Evolutionary conservation across 2,888 invertebrate genomes (phyloP), one percentile per base, ranked within the genome.

Genomic region (Diabrotica balteata): DNA sequence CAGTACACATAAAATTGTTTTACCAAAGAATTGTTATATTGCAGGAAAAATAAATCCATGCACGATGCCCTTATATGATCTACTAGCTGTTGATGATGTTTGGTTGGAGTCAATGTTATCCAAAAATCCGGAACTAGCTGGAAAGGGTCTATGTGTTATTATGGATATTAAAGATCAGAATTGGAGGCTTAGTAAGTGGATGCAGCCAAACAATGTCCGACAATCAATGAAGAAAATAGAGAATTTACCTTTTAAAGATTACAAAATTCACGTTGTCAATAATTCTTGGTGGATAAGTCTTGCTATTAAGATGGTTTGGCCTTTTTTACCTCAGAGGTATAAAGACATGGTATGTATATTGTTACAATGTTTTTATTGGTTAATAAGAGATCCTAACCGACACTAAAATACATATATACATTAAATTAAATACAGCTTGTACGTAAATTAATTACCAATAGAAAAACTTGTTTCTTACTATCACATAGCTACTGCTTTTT

Each of bases 51-150:
- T 80, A 4, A 76, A 81, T 64, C 72, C 78, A 2, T 72, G 73
- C 5, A 77, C 73, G 61, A 77, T 79, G 61, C 67, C 70, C 8
- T 58, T 83, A 7, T 68, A 75, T 45, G 68, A 84, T 53, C 72
- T 83, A 44, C 73, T 81, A 10, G 77, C 80, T 52, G 74, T 84
- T 11, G 84, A 84, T 62, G 83, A 83, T 65, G 72, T 83, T 2
- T 83, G 82, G 83, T 62, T 84, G 17, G 84, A 84, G 73, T 74
- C 78, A 11, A 75, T 81, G n/a, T 67, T 83, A 60, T 46, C 59
- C 8, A 47, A 62, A 1, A 80, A 83, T 66, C 81, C 82, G 64
- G 75, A 77, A n/a, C 73, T 79, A 45, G 80, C 81, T 6, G 72
- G 75, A 67, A 80, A 81, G 59, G 85, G 85, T 4, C 63, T 84